phyloP scores from a whole-genome alignment of 2,797 vertebrate genomes.

The Peromyscus nudipes region DNA sequence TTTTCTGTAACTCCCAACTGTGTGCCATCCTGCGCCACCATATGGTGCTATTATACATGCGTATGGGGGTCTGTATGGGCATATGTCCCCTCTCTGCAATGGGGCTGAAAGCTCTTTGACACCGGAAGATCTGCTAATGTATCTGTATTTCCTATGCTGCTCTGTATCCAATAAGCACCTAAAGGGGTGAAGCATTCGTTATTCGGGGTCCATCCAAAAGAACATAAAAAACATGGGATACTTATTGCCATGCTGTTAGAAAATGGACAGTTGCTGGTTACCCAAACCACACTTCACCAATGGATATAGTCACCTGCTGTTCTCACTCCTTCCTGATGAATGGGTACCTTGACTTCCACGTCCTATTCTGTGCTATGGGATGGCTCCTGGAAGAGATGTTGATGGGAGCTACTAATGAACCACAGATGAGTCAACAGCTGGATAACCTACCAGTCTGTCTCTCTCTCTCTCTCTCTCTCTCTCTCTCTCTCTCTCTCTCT shows the following conservation, averaged over 20 bases:
- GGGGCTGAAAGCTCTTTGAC: conserved; percentile 25
- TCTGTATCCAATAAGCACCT: background rate
- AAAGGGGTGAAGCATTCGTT: background rate
- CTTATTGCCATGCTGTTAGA: background rate
- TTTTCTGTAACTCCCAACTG: conserved; percentile 48
- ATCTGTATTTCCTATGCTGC: background rate
- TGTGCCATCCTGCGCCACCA: conserved; percentile 6
- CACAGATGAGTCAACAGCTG: background rate
- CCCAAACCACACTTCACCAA: background rate
- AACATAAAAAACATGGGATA: conserved; percentile 11
- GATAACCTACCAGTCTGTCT: background rate
- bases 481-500: background rate
- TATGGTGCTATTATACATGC: background rate
- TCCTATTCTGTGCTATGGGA: background rate
- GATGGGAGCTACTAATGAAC: background rate
- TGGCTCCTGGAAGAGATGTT: background rate
- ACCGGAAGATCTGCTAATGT: background rate
- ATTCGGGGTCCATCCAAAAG: background rate
- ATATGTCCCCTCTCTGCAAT: background rate
- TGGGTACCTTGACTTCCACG: background rate
- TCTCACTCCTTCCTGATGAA: background rate
- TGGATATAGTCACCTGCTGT: background rate
- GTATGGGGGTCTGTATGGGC: background rate
- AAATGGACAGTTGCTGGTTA: background rate
- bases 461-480: background rate